phyloP scores from a whole-genome alignment of 2,888 invertebrate genomes.

The Epiblema foenella region DNA sequence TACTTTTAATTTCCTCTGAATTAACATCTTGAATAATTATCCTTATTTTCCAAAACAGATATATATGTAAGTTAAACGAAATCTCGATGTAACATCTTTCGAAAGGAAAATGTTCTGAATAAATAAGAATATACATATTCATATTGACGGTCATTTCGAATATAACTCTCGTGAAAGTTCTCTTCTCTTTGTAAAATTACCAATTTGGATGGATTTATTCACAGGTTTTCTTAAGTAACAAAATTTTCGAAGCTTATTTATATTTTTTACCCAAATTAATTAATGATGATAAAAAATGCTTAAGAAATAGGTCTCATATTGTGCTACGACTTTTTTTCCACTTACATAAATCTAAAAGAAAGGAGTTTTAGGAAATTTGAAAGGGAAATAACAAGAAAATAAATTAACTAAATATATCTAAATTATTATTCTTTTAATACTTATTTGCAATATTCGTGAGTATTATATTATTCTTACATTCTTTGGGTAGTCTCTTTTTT shows the following conservation, averaged over 20 bases:
- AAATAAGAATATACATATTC: background rate
- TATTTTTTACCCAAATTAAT: background rate
- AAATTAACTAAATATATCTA: too few species aligned
- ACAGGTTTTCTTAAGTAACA: background rate
- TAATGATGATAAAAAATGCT: too few species aligned
- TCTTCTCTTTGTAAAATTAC: background rate
- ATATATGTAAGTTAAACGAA: slow-evolving; percentile 25
- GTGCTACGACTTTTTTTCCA: too few species aligned
- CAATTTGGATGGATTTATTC: background rate
- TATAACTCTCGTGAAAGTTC: slow-evolving; percentile 6
- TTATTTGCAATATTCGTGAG: too few species aligned
- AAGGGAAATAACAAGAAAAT: too few species aligned
- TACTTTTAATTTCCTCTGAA: background rate
- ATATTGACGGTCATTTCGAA: slow-evolving; percentile 13
- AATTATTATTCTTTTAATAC: too few species aligned
- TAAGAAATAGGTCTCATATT: background rate
- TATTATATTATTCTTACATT: too few species aligned
- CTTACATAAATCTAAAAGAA: too few species aligned
- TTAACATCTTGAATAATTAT: background rate
- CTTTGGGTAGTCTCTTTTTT: too few species aligned
- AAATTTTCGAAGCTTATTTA: background rate
- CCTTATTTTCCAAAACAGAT: background rate
- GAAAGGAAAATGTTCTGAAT: background rate
- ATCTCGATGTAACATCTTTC: slow-evolving; percentile 3
- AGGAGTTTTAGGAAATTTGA: too few species aligned